phyloP scores from a whole-genome alignment of 2,888 invertebrate genomes.

The Lamproptera curius region DNA sequence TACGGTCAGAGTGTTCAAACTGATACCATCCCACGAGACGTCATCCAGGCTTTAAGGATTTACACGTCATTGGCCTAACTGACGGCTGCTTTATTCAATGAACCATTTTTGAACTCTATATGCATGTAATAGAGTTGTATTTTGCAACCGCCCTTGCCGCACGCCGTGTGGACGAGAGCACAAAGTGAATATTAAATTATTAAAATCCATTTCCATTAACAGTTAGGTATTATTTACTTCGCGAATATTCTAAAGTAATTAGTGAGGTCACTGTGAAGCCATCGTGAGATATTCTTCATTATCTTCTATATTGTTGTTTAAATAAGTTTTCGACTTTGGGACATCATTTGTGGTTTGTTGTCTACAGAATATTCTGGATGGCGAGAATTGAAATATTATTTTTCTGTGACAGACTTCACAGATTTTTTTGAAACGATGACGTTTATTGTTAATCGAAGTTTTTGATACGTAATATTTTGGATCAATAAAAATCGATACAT shows the following conservation, averaged over 20 bases:
- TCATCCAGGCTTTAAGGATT: slow-evolving; percentile 60
- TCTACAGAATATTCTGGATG: no score
- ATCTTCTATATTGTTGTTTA: no score
- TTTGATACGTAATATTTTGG: no score
- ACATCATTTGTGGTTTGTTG: no score
- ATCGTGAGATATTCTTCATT: not conserved
- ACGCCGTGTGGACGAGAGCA: no score
- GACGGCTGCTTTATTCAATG: not conserved
- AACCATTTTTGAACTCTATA: slow-evolving; percentile 6
- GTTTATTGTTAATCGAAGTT: no score
- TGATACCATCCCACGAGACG: slow-evolving; percentile 32
- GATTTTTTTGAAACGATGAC: no score
- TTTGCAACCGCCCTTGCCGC: slow-evolving; percentile 7
- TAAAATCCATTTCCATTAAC: slow-evolving; percentile 19
- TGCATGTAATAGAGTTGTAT: not conserved
- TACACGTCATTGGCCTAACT: slow-evolving; percentile 39
- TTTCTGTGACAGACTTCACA: no score
- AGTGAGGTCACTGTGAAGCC: not conserved
- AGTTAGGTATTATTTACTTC: slow-evolving; percentile 10
- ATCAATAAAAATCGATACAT: no score
- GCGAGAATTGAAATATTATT: no score
- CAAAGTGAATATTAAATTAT: slow-evolving; percentile 21
- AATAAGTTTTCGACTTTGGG: no score
- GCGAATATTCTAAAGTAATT: slow-evolving; percentile 4
- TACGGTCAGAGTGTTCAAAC: slow-evolving; percentile 24